Percentiles rank a stretch among this genome's conserved stretches.
Evolutionary conservation across 2,113 vertebrate genomes (phyloP).

Genomic region (Gobio gobio): DNA sequence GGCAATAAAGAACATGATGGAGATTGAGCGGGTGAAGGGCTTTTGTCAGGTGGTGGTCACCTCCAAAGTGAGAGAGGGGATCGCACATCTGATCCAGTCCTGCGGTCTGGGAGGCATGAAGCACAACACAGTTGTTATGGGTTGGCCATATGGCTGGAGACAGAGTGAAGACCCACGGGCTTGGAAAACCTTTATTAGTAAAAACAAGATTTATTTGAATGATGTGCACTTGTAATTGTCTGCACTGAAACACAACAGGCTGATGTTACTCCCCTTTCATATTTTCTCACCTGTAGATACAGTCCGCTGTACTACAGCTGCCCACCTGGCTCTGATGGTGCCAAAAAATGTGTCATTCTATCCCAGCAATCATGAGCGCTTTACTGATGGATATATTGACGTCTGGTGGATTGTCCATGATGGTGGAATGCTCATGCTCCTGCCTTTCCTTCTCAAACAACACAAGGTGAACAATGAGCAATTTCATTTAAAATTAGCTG

Average conservation of each 20-base stretch:
- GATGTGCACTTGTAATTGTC: neutral
- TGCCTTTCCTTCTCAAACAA: constrained; percentile 96
- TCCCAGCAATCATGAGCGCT: constrained; percentile 96
- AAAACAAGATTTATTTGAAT: constrained; percentile 36
- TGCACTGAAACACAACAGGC: neutral
- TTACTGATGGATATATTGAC: constrained; percentile 93
- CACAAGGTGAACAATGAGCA: constrained; percentile 83
- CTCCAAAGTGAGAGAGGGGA: constrained; percentile 90
- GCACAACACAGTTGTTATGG: constrained; percentile 96
- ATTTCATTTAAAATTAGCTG: neutral
- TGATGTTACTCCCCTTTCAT: neutral
- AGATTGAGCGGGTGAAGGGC: constrained; percentile 96
- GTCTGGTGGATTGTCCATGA: constrained; percentile 99
- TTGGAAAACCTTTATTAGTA: constrained; percentile 99
- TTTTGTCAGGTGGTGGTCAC: constrained; percentile 97
- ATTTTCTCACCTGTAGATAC: constrained; percentile 79
- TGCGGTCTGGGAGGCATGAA: constrained; percentile 97
- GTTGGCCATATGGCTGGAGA: constrained; percentile 97
- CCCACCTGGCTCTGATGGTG: constrained; percentile 93
- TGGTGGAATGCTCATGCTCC: constrained; percentile 96
- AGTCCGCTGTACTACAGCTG: constrained; percentile 95
- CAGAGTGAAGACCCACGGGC: constrained; percentile 97
- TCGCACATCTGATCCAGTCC: constrained; percentile 95
- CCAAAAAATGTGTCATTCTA: constrained; percentile 98
- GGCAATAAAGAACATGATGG: constrained; percentile 99